phyloP scores from a whole-genome alignment of 2,113 vertebrate species.

The Cinclus mexicanus region DNA sequence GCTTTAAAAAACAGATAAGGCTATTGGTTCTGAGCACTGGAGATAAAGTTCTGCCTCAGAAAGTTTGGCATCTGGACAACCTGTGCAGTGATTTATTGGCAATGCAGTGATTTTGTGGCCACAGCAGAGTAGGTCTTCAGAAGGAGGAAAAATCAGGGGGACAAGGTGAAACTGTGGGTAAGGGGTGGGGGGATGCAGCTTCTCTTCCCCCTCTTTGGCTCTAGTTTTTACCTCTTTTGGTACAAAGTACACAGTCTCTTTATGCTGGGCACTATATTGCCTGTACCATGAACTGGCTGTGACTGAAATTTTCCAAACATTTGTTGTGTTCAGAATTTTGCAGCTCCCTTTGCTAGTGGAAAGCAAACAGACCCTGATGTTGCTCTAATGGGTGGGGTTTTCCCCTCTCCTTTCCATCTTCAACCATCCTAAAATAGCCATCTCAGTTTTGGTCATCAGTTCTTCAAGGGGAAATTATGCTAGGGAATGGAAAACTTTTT shows the following conservation, averaged over 20 bases:
- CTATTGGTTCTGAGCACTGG: background rate
- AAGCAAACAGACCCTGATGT: background rate
- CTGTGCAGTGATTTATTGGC: background rate
- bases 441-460: background rate
- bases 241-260: background rate
- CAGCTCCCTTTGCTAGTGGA: background rate
- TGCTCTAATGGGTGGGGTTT: background rate
- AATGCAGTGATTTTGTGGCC: background rate
- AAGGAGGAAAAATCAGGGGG: background rate
- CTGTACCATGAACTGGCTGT: background rate
- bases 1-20: background rate
- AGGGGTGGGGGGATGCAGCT: accelerated
- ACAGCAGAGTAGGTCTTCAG: background rate
- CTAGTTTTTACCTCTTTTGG: background rate
- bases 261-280: background rate
- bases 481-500: background rate
- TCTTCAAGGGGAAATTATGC: conserved; percentile 14
- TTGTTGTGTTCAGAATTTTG: background rate
- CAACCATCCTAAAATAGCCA: conserved; percentile 23
- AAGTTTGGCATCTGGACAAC: background rate
- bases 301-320: background rate
- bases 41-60: background rate
- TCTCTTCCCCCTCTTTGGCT: background rate
- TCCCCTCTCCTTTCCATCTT: background rate
- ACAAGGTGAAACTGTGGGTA: background rate